A percentile compares a stretch with the other conserved stretches of the same genome.
phyloP scores from a whole-genome alignment of 2,888 invertebrate genomes.

The Hydrotaea diabolus region DNA sequence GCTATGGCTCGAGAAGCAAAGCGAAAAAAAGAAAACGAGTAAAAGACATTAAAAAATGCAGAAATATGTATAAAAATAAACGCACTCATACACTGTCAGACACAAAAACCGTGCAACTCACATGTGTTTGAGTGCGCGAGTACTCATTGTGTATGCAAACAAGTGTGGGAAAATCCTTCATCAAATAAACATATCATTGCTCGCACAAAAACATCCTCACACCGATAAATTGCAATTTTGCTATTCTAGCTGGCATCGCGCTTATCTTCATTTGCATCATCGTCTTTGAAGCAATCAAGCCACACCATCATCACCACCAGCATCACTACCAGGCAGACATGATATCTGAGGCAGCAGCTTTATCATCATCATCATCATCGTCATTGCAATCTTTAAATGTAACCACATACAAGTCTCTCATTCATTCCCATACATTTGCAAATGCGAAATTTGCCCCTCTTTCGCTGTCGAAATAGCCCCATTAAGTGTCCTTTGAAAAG shows the following conservation, averaged over 20 bases:
- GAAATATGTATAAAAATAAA: constrained; percentile 4
- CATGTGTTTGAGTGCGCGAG: too few relatives aligned
- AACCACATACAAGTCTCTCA: background rate
- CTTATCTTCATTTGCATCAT: constrained; percentile 12
- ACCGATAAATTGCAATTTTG: constrained; percentile 5
- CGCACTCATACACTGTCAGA: background rate
- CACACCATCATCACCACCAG: background rate
- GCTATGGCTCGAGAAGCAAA: background rate
- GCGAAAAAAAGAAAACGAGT: too few relatives aligned
- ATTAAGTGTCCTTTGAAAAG: background rate
- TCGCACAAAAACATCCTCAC: background rate
- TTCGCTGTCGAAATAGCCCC: background rate
- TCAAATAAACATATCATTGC: background rate
- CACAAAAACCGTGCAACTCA: too few relatives aligned
- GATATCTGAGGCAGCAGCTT: too few relatives aligned
- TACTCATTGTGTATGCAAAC: too few relatives aligned
- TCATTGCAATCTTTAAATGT: background rate
- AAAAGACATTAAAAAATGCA: background rate
- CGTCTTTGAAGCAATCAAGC: background rate
- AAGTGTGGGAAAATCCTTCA: background rate
- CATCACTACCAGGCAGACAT: background rate
- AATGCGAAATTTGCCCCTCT: background rate
- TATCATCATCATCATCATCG: too few relatives aligned
- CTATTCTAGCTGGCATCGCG: background rate
- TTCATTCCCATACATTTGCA: background rate